These are phyloP conservation scores for Parthenolecanium corni DNA, from an alignment of 2,888 invertebrate species.

Conservation along the genomic window DNA sequence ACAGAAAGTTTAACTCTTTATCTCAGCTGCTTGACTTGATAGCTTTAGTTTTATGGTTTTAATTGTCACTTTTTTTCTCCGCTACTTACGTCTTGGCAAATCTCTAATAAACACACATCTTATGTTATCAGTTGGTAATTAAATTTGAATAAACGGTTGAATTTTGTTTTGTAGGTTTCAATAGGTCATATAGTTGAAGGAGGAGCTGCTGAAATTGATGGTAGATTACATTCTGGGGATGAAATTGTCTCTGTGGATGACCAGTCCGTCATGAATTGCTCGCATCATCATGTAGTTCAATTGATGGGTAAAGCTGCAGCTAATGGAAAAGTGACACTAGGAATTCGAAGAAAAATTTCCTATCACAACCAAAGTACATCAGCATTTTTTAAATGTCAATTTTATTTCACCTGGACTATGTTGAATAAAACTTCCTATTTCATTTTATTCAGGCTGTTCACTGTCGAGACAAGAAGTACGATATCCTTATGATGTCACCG, in stretches of 20 bases:
- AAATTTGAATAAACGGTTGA: no score
- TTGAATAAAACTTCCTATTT: no score
- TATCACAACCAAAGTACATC: slow-evolving; percentile 9
- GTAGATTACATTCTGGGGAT: slow-evolving; percentile 80
- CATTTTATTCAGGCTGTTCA: background rate
- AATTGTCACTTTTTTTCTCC: background rate
- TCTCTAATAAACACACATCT: background rate
- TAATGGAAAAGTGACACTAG: slow-evolving; percentile 72
- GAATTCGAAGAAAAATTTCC: slow-evolving; percentile 48
- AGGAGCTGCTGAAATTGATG: slow-evolving; percentile 86
- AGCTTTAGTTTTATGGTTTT: no score
- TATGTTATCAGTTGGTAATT: background rate
- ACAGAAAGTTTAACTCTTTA: no score
- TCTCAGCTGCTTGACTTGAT: no score
- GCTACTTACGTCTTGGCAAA: background rate
- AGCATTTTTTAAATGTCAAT: no score
- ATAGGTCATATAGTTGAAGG: slow-evolving; percentile 95
- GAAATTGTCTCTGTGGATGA: slow-evolving; percentile 91
- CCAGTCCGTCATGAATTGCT: slow-evolving; percentile 66
- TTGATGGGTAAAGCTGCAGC: slow-evolving; percentile 80
- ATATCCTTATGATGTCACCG: slow-evolving; percentile 81
- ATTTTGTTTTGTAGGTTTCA: slow-evolving; percentile 50
- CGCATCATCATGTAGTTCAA: slow-evolving; percentile 87
- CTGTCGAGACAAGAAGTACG: slow-evolving; percentile 19
- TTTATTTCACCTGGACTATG: no score